These are phyloP conservation scores for Oxyruncus cristatus DNA, from an alignment of 2,113 vertebrate species.

Conservation along the genomic window DNA sequence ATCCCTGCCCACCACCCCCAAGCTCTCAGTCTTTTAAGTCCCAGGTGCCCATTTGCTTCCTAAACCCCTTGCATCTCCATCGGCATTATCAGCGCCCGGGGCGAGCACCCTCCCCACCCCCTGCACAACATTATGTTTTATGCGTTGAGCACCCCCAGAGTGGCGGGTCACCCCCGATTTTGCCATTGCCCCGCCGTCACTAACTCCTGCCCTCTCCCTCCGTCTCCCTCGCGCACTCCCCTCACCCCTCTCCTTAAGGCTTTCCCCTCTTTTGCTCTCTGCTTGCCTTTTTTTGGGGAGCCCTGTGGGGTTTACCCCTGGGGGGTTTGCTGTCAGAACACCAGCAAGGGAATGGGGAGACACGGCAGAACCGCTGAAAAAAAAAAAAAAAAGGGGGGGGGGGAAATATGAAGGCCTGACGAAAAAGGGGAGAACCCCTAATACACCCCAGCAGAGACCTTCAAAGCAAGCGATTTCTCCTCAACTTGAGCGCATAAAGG, in stretches of 20 bases:
- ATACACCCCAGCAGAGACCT: not conserved
- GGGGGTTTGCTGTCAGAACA: not conserved
- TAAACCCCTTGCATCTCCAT: rapidly evolving
- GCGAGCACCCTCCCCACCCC: not conserved
- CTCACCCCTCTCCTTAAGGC: not conserved
- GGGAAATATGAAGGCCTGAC: not conserved
- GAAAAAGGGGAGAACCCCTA: not conserved
- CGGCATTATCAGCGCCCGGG: not conserved
- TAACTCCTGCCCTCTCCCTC: not conserved
- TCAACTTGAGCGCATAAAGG: not conserved
- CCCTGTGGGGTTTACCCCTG: not conserved
- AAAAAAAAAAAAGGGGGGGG: no score
- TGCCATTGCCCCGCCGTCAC: not conserved
- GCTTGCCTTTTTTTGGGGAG: not conserved
- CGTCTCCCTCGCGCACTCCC: rapidly evolving
- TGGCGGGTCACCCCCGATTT: rapidly evolving
- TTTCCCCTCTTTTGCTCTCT: not conserved
- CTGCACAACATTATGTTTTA: rapidly evolving
- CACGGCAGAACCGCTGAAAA: not conserved
- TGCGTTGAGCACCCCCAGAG: not conserved
- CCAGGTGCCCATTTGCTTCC: not conserved
- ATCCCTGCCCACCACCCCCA: not conserved
- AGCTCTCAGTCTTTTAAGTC: not conserved
- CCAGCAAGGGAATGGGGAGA: not conserved
- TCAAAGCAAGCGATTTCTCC: not conserved